Evolutionary conservation across 2,888 invertebrate genomes (phyloP).

Genomic region (Ceriagrion tenellum): DNA sequence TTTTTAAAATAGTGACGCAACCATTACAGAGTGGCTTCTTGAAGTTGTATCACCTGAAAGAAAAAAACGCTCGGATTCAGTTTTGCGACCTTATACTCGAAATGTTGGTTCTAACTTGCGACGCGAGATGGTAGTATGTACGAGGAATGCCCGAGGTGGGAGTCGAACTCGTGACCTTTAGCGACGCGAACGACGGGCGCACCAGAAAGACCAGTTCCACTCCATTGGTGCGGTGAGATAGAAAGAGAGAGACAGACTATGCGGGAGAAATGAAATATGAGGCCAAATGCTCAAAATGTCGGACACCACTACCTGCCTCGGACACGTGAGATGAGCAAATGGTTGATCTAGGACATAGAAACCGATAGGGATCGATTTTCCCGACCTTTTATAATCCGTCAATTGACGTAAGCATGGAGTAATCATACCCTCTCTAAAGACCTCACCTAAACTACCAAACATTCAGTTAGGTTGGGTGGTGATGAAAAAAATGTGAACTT

Average conservation of each 20-base stretch:
- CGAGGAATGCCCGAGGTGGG: neutral
- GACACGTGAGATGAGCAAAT: neutral
- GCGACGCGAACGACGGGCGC: neutral
- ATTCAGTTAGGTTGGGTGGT: too few relatives aligned
- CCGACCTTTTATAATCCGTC: neutral
- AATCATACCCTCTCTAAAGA: neutral
- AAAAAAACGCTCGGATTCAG: neutral
- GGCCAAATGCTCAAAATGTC: neutral
- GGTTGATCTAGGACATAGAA: neutral
- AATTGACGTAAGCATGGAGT: too few relatives aligned
- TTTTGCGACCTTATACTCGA: neutral
- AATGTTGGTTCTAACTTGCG: neutral
- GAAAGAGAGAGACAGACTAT: neutral
- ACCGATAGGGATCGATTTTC: neutral
- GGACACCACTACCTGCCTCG: neutral
- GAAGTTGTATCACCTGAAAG: neutral
- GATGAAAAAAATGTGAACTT: too few relatives aligned
- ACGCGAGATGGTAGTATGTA: neutral
- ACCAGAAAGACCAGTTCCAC: neutral
- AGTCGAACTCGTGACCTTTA: slow-evolving; percentile 19
- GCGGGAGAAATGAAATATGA: slow-evolving; percentile 15
- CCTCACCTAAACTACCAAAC: neutral
- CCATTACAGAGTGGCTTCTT: too few relatives aligned
- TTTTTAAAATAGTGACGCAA: too few relatives aligned
- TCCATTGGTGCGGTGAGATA: neutral